Conservation (phyloP, 1,140 invertebrate species). For the Sycophila sp. region DNA sequence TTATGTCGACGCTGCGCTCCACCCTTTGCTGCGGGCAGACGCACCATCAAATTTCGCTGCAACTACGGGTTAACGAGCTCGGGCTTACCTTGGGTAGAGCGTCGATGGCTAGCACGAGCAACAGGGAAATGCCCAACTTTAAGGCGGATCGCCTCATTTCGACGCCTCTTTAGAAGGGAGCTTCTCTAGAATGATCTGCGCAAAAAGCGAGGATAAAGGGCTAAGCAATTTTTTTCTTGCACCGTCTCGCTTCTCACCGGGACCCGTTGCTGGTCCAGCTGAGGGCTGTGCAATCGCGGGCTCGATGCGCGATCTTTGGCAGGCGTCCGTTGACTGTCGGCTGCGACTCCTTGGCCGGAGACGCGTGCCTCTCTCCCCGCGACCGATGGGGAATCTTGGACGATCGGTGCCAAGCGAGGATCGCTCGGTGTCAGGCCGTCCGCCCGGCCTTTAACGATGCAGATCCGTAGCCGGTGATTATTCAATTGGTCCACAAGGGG, state of each 20-base stretch:
- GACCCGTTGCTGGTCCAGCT: too few relatives aligned
- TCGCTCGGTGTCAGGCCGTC: neutral
- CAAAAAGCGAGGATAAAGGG: too few relatives aligned
- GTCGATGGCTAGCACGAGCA: conserved; percentile 11
- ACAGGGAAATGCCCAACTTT: conserved; percentile 31
- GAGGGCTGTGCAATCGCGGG: too few relatives aligned
- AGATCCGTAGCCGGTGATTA: conserved; percentile 29
- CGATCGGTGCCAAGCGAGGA: conserved; percentile 28
- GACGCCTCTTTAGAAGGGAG: too few relatives aligned
- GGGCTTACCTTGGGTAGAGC: conserved; percentile 30
- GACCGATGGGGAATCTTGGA: neutral
- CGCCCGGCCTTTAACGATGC: conserved; percentile 11
- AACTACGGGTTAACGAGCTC: too few relatives aligned
- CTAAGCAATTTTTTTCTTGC: too few relatives aligned
- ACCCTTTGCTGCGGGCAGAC: neutral
- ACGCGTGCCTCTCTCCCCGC: neutral
- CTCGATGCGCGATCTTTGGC: conserved; percentile 30
- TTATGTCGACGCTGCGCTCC: conserved; percentile 53
- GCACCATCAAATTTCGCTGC: neutral
- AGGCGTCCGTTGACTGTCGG: conserved; percentile 20
- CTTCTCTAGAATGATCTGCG: too few relatives aligned
- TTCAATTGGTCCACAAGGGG: conserved; percentile 17
- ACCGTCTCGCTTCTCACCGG: too few relatives aligned
- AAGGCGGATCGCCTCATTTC: conserved; percentile 39
- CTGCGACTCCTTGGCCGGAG: neutral